These are phyloP conservation scores for Parthenolecanium corni DNA, from an alignment of 2,888 invertebrate species.

Conservation along the genomic window DNA sequence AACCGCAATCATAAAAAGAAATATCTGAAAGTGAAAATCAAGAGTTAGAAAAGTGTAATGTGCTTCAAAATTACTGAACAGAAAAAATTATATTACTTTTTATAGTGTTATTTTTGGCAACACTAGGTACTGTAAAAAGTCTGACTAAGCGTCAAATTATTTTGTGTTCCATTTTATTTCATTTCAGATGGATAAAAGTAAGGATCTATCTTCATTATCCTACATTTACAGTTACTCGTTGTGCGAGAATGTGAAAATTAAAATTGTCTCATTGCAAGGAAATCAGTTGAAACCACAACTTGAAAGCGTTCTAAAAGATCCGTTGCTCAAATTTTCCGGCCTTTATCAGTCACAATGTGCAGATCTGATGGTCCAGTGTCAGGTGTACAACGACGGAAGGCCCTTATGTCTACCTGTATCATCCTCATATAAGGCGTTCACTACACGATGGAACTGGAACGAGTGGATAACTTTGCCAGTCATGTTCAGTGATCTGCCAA, in stretches of 20 bases:
- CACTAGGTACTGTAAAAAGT: too few relatives aligned
- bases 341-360: conserved; percentile 72
- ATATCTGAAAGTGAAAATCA: too few relatives aligned
- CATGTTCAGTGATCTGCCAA: conserved; percentile 79
- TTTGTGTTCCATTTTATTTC: too few relatives aligned
- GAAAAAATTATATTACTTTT: too few relatives aligned
- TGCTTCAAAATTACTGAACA: too few relatives aligned
- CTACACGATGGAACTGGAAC: conserved; percentile 93
- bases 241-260: conserved; percentile 74
- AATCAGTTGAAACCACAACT: conserved; percentile 74
- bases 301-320: conserved; percentile 73
- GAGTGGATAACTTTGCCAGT: conserved; percentile 90
- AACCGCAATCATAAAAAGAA: too few relatives aligned
- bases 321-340: conserved; percentile 82
- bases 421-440: conserved; percentile 85
- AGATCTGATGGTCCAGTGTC: conserved; percentile 77
- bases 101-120: too few relatives aligned
- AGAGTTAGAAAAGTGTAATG: too few relatives aligned
- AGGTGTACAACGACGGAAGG: conserved; percentile 68
- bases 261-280: conserved; percentile 93
- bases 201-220: conserved; percentile 56
- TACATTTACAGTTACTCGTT: conserved; percentile 87
- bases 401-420: conserved; percentile 74
- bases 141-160: too few relatives aligned
- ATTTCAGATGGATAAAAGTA: too few relatives aligned